Base-by-base conservation (phyloP, 1,140 invertebrate species). In the Aradophagus sp. region DNA sequence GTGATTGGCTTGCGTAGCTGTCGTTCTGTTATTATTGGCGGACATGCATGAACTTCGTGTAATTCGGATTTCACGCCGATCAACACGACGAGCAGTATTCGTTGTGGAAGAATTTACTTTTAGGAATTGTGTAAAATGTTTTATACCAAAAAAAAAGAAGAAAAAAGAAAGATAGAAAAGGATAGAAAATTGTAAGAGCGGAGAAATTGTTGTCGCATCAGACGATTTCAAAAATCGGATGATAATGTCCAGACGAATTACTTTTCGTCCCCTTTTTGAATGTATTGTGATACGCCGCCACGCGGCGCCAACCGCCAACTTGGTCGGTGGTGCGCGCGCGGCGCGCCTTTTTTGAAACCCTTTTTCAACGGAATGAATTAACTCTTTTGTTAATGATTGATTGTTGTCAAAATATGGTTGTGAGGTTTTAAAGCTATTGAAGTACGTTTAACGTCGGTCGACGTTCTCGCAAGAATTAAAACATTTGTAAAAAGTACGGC, bases 381-480 rank as follows among this genome's bases (percentile, higher is more conserved):
- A 68, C 70, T 80, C 75, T 82, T 80, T 80, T 86, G 80, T 84
- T 84, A 74, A 82, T 78, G 73, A 69, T 84, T 84, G 77, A 84
- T 86, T 84, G 78, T 84, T 84, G 81, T 84, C 80, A 82, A n/a
- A n/a, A 84, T 81, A 82, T 84, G 83, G 82, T 84, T 86, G 83
- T 86, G 83, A 86, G 76, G 77, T 85, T 84, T 80, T 77, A 79
- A 58, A 50, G 38, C 76, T 80, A 78, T 78, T 79, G 70, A 83
- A 81, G 75, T 80, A 80, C 77, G 74, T 53, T 65, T 50, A 4
- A 44, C 53, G 58, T 41, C 19, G 45, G 42, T 53, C 19, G 2
- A 20, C 34, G 32, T 42, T 11, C n/a, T 13, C 12, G 58, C 45
- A 12, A 29, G 2, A 29, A 48, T 12, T 15, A 5, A 23, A 23